Conservation (phyloP, 2,113 vertebrate genomes). For the Sebastes fasciatus region DNA sequence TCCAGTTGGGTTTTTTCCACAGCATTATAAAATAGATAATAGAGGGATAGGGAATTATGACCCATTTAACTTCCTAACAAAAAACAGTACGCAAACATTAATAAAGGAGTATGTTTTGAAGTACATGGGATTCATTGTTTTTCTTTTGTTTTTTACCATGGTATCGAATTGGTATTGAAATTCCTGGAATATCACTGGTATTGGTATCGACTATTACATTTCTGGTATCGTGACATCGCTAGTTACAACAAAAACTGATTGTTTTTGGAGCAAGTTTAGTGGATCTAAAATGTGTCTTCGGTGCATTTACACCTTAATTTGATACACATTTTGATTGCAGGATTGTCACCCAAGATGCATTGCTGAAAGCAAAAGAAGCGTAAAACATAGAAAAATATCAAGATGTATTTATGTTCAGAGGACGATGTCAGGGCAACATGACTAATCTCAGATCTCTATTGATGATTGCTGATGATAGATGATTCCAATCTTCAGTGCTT, state of each 20-base stretch:
- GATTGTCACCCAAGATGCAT: not conserved
- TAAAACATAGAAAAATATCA: not conserved
- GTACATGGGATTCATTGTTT: too few relatives aligned
- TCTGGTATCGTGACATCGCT: too few relatives aligned
- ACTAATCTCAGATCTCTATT: not conserved
- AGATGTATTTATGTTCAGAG: not conserved
- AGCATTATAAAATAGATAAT: too few relatives aligned
- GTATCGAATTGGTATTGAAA: too few relatives aligned
- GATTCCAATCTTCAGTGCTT: not conserved
- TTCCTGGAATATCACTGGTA: too few relatives aligned
- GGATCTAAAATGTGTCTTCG: not conserved
- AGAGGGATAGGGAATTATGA: too few relatives aligned
- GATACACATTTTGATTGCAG: not conserved
- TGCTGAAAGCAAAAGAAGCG: not conserved
- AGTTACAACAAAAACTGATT: not conserved
- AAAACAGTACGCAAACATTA: too few relatives aligned
- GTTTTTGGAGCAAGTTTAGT: not conserved
- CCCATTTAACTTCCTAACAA: too few relatives aligned
- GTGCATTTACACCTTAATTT: not conserved
- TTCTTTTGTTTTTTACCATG: too few relatives aligned
- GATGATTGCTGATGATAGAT: not conserved
- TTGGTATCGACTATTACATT: too few relatives aligned
- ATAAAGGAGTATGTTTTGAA: too few relatives aligned
- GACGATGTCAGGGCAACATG: not conserved
- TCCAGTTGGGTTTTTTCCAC: too few relatives aligned